A percentile compares a stretch with the other conserved stretches of the same genome.
Conservation (phyloP, 1,140 invertebrate species). For the Lutraria rhynchaena region DNA sequence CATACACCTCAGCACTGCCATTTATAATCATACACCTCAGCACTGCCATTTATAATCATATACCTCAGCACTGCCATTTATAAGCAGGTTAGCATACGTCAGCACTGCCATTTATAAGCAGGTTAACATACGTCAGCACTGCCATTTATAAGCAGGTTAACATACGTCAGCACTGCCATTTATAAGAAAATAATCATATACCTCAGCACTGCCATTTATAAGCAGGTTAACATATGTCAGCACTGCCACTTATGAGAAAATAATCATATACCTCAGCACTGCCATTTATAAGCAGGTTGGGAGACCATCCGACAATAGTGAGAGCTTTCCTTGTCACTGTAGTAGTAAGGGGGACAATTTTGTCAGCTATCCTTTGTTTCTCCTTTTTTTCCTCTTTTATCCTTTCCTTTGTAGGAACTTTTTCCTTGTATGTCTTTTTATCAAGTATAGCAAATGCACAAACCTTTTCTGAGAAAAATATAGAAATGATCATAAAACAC, state of each 20-base stretch:
- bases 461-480: slow-evolving; percentile 52
- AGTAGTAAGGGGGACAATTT: slow-evolving; percentile 54
- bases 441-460: slow-evolving; percentile 71
- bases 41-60: too few species aligned
- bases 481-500: too few species aligned
- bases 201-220: too few species aligned
- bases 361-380: slow-evolving; percentile 63
- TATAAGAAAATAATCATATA: too few species aligned
- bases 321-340: slow-evolving; percentile 62
- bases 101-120: too few species aligned
- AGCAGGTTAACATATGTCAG: too few species aligned
- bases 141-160: not conserved
- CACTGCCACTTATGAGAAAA: too few species aligned
- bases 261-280: slow-evolving; percentile 69
- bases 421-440: slow-evolving; percentile 59
- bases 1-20: too few species aligned
- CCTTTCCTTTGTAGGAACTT: slow-evolving; percentile 32
- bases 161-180: too few species aligned
- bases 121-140: too few species aligned
- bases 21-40: too few species aligned
- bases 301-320: slow-evolving; percentile 71
- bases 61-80: slow-evolving; percentile 73
- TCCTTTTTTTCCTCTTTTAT: slow-evolving; percentile 46
- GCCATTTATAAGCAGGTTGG: slow-evolving; percentile 70
- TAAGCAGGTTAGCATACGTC: slow-evolving; percentile 70